phyloP scores from a whole-genome alignment of 2,888 invertebrate species.

The Habrosyne pyritoides region DNA sequence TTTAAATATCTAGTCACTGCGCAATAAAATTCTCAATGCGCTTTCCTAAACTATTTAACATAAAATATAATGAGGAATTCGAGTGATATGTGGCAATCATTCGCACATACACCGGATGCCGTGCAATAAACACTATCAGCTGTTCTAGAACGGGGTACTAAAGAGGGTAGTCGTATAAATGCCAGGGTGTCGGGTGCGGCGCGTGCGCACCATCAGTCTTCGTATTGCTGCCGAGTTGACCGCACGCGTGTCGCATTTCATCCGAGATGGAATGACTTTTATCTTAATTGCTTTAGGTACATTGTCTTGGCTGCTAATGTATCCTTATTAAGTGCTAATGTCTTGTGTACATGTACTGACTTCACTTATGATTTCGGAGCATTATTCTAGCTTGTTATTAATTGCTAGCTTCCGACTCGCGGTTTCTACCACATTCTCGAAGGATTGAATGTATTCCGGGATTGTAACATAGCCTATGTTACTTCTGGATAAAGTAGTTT shows the following conservation, averaged over 20 bases:
- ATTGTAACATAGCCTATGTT: too few species aligned
- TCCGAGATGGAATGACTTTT: conserved; percentile 12
- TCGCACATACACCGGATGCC: conserved; percentile 49
- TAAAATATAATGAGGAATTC: conserved; percentile 34
- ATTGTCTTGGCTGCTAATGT: neutral
- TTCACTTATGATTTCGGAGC: too few species aligned
- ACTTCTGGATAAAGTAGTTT: too few species aligned
- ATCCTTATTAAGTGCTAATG: neutral
- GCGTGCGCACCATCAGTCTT: conserved; percentile 56
- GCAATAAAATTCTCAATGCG: conserved; percentile 35
- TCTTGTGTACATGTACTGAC: too few species aligned
- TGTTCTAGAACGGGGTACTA: conserved; percentile 50
- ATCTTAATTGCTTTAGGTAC: neutral
- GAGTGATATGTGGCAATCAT: conserved; percentile 21
- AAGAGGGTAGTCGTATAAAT: conserved; percentile 58
- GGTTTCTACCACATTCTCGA: too few species aligned
- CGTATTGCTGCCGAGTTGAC: conserved; percentile 40
- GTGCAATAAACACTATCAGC: conserved; percentile 54
- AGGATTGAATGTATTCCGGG: too few species aligned
- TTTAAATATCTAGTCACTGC: conserved; percentile 23
- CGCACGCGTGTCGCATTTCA: conserved; percentile 30
- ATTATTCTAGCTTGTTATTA: too few species aligned
- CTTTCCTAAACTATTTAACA: conserved; percentile 35
- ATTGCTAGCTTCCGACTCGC: too few species aligned
- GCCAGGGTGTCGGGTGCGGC: conserved; percentile 54